Evolutionary conservation across 2,797 vertebrate genomes (phyloP), one percentile per base, ranked within the genome.

Genomic region (Gymnoscopelus braueri): DNA sequence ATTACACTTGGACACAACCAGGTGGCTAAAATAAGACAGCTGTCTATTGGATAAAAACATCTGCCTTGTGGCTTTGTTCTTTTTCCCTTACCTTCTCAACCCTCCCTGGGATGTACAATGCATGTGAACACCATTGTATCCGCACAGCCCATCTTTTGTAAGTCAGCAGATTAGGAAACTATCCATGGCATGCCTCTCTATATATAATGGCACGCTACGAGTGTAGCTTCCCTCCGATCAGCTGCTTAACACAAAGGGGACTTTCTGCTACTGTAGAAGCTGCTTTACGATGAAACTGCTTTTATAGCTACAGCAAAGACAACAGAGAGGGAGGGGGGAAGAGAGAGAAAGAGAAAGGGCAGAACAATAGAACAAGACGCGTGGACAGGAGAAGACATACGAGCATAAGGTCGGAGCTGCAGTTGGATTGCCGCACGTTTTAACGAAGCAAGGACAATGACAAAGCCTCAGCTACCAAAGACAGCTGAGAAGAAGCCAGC

Each of bases 141-240:
- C 80, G 79, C 69, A 78, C 71, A 79, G 73, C 69, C 76, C 71
- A 64, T 85, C 35, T 64, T 65, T 75, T 74, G 78, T 87, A 89
- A 87, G 79, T 82, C 82, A 83, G 79, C 78, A 82, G 87, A 93
- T 93, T 90, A 88, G 85, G 84, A 92, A 93, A 92, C 62, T 86
- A 94, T 94, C 80, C 71, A n/a, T 78, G 87, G 85, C 69, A 91
- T 92, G 62, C 80, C 63, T 59, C 74, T 88, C 92, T 92, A 94
- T 90, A 93, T 92, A 93, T 93, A 93, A 90, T 88, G 74, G 57
- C 70, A 75, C 72, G 69, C 84, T 84, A 88, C 39, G 77, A 48
- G 11, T 61, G 63, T 5, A 24, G 65, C 73, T 74, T 71, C 64
- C 65, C 49, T 58, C 1, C 67, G 80, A 73, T 79, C 86, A 86